Evolutionary conservation across 37 sponge, comb jelly and placozoan species (phyloP).

Genomic region (Beroe forskalii): DNA sequence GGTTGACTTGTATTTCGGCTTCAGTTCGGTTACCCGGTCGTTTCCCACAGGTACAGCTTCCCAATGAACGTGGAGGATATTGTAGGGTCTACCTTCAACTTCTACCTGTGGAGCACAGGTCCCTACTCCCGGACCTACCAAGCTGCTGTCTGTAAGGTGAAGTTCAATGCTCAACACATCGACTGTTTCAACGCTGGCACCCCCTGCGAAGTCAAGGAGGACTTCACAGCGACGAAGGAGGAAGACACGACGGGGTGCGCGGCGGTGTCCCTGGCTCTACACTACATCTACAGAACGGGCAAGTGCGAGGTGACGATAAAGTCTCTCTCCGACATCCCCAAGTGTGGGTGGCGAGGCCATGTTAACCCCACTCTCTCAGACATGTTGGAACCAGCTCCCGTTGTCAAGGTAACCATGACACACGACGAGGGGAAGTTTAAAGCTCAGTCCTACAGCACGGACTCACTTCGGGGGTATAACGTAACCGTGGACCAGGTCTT

Average conservation of each 20-base stretch:
- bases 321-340: background rate
- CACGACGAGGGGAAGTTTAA: background rate
- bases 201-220: background rate
- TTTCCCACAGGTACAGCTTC: background rate
- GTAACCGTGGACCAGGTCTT: background rate
- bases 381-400: background rate
- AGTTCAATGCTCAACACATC: background rate
- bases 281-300: background rate
- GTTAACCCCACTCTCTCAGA: background rate
- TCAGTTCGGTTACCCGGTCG: too few species aligned
- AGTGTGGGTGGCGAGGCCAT: background rate
- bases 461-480: background rate
- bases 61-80: background rate
- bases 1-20: background rate
- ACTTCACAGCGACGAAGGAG: background rate
- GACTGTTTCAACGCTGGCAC: background rate
- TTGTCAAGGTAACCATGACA: constrained; percentile 27
- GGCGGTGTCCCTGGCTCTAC: background rate
- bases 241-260: background rate
- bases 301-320: background rate
- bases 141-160: background rate
- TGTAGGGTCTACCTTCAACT: background rate
- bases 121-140: background rate
- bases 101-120: constrained; percentile 12
- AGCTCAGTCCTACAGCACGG: background rate